Conservation (phyloP, 2,797 vertebrate species). For the Tarsius wallacei region DNA sequence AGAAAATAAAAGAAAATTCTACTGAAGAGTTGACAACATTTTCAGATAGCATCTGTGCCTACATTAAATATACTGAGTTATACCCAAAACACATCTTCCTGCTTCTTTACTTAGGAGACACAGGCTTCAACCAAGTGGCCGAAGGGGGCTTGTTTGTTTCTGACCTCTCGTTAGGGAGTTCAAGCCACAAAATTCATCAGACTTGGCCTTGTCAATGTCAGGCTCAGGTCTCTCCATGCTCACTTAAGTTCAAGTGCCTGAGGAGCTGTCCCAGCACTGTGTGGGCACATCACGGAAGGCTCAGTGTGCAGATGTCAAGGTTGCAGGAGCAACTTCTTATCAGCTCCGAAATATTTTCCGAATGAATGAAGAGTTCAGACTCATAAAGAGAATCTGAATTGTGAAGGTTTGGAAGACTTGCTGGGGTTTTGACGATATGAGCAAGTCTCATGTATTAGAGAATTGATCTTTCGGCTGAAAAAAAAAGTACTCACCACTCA, state of each 20-base stretch:
- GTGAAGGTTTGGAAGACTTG: neutral
- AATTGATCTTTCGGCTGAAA: neutral
- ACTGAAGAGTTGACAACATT: neutral
- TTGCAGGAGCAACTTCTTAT: neutral
- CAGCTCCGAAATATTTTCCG: neutral
- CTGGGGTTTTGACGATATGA: neutral
- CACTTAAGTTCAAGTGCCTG: neutral
- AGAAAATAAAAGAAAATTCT: neutral
- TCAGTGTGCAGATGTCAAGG: neutral
- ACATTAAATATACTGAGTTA: neutral
- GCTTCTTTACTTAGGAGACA: neutral
- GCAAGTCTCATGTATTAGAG: neutral
- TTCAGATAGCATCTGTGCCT: slow-evolving; percentile 8
- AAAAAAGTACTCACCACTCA: neutral
- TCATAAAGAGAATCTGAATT: neutral
- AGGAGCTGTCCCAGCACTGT: neutral
- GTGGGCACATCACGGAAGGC: neutral
- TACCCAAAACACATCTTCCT: neutral
- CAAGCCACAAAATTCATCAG: neutral
- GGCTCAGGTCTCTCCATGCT: neutral
- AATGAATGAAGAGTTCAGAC: neutral
- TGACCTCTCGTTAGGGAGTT: neutral
- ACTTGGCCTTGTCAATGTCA: neutral
- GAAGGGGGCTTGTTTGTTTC: neutral
- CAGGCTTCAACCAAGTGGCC: neutral